A percentile compares a stretch with the other conserved stretches of the same genome.
phyloP scores from a whole-genome alignment of 2,888 invertebrate genomes.

The Aphodius sticticus region DNA sequence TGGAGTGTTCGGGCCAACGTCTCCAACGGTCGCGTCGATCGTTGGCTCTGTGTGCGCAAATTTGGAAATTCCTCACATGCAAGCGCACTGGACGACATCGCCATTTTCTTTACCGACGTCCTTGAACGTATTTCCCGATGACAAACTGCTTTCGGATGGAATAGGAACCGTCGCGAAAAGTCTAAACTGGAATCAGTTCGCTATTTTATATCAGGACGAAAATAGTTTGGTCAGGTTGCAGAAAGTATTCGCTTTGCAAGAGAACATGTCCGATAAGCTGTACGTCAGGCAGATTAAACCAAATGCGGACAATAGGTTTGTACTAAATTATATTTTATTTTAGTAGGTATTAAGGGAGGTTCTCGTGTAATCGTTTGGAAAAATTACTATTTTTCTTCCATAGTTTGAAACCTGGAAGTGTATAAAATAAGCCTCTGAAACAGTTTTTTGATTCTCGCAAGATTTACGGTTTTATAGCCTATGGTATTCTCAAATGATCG shows the following conservation, averaged over 20 bases:
- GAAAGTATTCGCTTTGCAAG: constrained; percentile 77
- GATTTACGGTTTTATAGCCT: too few relatives aligned
- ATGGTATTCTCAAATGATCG: too few relatives aligned
- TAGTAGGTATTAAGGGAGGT: constrained; percentile 13
- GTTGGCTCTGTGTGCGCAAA: constrained; percentile 84
- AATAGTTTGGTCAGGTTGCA: constrained; percentile 80
- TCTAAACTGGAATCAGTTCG: constrained; percentile 79
- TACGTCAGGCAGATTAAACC: constrained; percentile 69
- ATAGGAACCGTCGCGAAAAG: constrained; percentile 72
- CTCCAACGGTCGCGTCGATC: constrained; percentile 71
- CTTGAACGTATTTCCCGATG: constrained; percentile 77
- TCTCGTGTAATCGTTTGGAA: too few relatives aligned
- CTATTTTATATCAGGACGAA: constrained; percentile 80
- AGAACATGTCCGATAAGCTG: constrained; percentile 68
- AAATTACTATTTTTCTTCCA: too few relatives aligned
- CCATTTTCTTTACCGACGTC: constrained; percentile 31
- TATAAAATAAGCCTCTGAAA: too few relatives aligned
- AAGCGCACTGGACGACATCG: constrained; percentile 73
- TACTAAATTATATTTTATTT: background rate
- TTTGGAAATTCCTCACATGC: constrained; percentile 86
- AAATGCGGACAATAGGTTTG: constrained; percentile 47
- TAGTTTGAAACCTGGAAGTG: too few relatives aligned
- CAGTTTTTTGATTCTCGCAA: too few relatives aligned
- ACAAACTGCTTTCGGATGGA: constrained; percentile 70
- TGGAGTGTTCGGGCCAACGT: constrained; percentile 84